phyloP scores from a whole-genome alignment of 2,797 vertebrate species.

The Pseudocheirus occidentalis region DNA sequence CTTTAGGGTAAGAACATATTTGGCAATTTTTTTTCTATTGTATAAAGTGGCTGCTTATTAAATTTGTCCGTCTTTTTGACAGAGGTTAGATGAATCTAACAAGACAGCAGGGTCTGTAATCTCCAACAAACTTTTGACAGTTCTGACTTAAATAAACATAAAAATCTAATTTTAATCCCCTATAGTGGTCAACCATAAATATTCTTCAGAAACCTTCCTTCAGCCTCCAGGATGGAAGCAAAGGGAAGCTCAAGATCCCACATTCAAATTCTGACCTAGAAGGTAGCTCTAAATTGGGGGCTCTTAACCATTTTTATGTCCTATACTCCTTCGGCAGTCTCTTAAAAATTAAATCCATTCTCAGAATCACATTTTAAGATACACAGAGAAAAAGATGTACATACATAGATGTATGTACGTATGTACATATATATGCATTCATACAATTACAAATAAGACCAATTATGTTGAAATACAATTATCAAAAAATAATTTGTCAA shows the following conservation, averaged over 20 bases:
- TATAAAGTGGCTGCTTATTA: constrained; percentile 76
- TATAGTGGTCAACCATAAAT: constrained; percentile 56
- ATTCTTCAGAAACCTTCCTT: constrained; percentile 36
- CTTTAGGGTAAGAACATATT: constrained; percentile 72
- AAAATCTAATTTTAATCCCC: constrained; percentile 37
- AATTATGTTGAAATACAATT: not conserved
- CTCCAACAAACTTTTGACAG: constrained; percentile 48
- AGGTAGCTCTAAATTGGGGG: not conserved
- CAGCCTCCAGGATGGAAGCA: constrained; percentile 9
- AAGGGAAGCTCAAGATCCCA: not conserved
- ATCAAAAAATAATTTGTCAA: not conserved
- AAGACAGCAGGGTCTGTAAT: constrained; percentile 69
- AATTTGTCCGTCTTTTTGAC: constrained; percentile 63
- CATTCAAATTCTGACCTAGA: constrained; percentile 11
- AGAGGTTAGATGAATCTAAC: constrained; percentile 74
- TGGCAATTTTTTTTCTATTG: constrained; percentile 74
- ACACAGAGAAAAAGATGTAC: not conserved
- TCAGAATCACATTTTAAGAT: not conserved
- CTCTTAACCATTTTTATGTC: not conserved
- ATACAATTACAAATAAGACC: not conserved
- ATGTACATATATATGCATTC: not conserved
- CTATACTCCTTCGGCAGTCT: not conserved
- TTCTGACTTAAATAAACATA: constrained; percentile 45
- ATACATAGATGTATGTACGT: not conserved
- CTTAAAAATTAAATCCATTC: not conserved